Conservation (phyloP, 2,888 invertebrate genomes). For the Drosophila nr. medialis region DNA sequence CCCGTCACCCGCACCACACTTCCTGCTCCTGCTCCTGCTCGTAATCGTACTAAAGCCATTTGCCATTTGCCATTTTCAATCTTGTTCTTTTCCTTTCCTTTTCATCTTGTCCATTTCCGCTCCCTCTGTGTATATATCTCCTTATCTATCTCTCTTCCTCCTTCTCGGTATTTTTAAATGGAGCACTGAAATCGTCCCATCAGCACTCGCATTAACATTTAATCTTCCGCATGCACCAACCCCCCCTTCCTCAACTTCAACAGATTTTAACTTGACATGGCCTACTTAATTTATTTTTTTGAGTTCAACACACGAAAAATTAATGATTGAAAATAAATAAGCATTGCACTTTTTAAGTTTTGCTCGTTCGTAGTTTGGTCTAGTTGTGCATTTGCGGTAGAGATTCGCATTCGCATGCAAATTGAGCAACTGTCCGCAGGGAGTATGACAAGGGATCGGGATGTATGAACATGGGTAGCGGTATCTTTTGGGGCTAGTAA, state of each 20-base stretch:
- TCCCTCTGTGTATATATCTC: slow-evolving; percentile 2
- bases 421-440: slow-evolving; percentile 7
- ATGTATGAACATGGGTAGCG: not conserved
- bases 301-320: slow-evolving; percentile 12
- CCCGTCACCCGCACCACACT: not conserved
- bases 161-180: slow-evolving; percentile 63
- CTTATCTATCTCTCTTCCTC: slow-evolving; percentile 5
- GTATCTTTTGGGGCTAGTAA: slow-evolving; percentile 18
- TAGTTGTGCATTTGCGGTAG: slow-evolving; percentile 23
- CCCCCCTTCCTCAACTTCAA: slow-evolving; percentile 17
- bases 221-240: slow-evolving; percentile 47
- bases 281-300: slow-evolving; percentile 49
- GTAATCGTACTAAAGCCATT: slow-evolving; percentile 25
- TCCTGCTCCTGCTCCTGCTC: not conserved
- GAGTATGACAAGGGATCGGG: slow-evolving; percentile 1
- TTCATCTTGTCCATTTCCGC: slow-evolving; percentile 56
- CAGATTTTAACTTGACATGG: slow-evolving; percentile 39
- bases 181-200: slow-evolving; percentile 35
- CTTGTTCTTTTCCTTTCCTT: slow-evolving; percentile 34
- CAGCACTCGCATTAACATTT: slow-evolving; percentile 50
- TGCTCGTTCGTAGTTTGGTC: slow-evolving; percentile 37
- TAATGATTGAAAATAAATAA: not conserved
- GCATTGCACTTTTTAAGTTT: slow-evolving; percentile 37
- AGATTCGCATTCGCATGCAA: slow-evolving; percentile 42
- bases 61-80: slow-evolving; percentile 28